Conservation (phyloP, 2,888 invertebrate genomes). For the Ischnus inquisitorius region DNA sequence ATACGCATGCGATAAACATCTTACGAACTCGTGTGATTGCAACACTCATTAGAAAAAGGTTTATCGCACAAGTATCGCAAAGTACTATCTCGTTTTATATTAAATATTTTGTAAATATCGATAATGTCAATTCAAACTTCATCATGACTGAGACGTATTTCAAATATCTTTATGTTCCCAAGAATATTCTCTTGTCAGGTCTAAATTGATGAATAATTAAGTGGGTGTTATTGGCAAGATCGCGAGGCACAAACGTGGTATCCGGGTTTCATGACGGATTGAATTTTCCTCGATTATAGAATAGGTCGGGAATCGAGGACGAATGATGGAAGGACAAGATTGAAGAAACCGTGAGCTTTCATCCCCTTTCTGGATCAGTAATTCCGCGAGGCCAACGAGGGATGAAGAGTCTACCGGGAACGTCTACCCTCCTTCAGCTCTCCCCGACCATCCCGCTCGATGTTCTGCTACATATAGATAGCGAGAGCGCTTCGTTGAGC, state of each 20-base stretch:
- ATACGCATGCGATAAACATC: no score
- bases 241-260: neutral
- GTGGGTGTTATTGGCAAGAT: neutral
- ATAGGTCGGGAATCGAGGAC: constrained; percentile 22
- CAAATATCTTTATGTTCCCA: neutral
- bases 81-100: no score
- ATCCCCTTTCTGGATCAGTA: constrained; percentile 56
- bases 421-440: neutral
- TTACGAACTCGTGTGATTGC: no score
- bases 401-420: constrained; percentile 34
- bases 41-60: no score
- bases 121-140: neutral
- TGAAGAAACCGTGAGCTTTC: constrained; percentile 51
- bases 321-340: constrained; percentile 25
- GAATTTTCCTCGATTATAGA: constrained; percentile 29
- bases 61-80: no score
- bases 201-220: neutral
- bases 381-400: constrained; percentile 31
- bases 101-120: neutral
- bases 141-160: neutral
- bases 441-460: neutral
- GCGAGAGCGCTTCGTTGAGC: constrained; percentile 39
- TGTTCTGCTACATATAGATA: constrained; percentile 30
- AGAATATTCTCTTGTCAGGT: neutral
- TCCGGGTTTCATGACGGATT: constrained; percentile 3